These are phyloP conservation scores for Elmis aenea DNA, from an alignment of 2,888 invertebrate species.

Conservation along the genomic window DNA sequence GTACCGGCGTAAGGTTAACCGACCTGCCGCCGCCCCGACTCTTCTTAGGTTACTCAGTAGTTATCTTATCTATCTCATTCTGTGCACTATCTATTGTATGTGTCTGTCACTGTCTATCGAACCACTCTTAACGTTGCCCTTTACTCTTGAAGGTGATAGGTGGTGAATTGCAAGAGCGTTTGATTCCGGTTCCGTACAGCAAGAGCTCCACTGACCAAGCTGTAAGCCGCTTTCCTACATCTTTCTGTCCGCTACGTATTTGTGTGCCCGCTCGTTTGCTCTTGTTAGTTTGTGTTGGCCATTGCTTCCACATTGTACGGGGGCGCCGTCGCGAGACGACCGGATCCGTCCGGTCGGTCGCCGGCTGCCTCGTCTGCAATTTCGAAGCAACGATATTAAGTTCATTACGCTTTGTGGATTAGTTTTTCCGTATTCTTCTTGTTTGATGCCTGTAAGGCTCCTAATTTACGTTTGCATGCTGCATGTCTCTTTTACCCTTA, in stretches of 20 bases:
- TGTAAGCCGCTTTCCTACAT: conserved; percentile 82
- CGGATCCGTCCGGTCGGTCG: conserved; percentile 8
- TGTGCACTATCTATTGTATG: conserved; percentile 49
- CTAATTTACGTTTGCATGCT: conserved; percentile 35
- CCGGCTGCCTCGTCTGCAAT: conserved; percentile 10
- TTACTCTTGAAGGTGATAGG: conserved; percentile 99
- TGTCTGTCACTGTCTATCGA: conserved; percentile 53
- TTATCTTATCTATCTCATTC: conserved; percentile 51
- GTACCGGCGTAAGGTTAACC: conserved; percentile 7
- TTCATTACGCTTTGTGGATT: conserved; percentile 21
- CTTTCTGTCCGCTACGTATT: conserved; percentile 50
- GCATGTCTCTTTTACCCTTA: conserved; percentile 42
- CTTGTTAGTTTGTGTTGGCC: conserved; percentile 46
- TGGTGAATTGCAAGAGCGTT: conserved; percentile 99
- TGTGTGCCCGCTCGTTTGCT: conserved; percentile 45
- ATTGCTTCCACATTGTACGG: conserved; percentile 40
- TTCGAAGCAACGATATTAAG: conserved; percentile 21
- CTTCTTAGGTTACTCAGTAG: conserved; percentile 44
- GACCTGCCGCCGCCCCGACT: conserved; percentile 21
- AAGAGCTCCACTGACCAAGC: conserved; percentile 99
- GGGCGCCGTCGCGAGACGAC: too few relatives aligned
- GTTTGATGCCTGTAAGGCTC: conserved; percentile 24
- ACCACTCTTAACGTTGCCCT: conserved; percentile 75
- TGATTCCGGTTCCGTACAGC: conserved; percentile 99
- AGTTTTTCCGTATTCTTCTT: conserved; percentile 27